Evolutionary conservation across 2,113 vertebrate genomes (phyloP).

Genomic region (Protobothrops mucrosquamatus): DNA sequence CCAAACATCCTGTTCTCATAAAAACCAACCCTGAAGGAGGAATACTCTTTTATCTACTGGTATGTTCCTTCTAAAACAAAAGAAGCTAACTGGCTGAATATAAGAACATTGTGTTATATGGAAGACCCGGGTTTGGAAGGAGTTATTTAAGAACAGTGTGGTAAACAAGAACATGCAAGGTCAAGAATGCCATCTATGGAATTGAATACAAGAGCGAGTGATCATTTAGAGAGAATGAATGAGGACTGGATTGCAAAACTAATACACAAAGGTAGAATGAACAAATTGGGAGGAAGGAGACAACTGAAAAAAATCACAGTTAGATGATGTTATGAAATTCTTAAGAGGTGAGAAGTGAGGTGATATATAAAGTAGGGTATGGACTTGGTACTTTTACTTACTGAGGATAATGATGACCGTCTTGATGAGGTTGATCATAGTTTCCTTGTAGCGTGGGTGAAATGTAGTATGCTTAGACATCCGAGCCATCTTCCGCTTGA

Average conservation of each 20-base stretch:
- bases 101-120: background rate
- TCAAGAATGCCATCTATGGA: background rate
- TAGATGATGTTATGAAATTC: background rate
- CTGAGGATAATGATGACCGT: slow-evolving; percentile 89
- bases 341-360: background rate
- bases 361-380: too few species aligned
- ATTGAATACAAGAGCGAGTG: background rate
- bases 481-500: slow-evolving; percentile 71
- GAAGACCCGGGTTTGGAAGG: background rate
- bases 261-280: background rate
- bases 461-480: slow-evolving; percentile 74
- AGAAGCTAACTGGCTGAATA: background rate
- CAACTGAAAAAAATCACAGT: background rate
- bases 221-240: background rate
- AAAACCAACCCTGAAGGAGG: background rate
- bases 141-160: background rate
- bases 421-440: slow-evolving; percentile 86
- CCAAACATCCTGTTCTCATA: background rate
- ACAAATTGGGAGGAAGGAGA: background rate
- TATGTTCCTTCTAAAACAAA: background rate
- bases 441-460: slow-evolving; percentile 74
- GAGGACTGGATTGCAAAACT: background rate
- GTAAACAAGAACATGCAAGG: background rate
- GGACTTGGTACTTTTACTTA: slow-evolving; percentile 56
- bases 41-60: background rate